These are phyloP conservation scores for Malurus leucopterus DNA, from an alignment of 2,797 vertebrate genomes.

Conservation along the genomic window DNA sequence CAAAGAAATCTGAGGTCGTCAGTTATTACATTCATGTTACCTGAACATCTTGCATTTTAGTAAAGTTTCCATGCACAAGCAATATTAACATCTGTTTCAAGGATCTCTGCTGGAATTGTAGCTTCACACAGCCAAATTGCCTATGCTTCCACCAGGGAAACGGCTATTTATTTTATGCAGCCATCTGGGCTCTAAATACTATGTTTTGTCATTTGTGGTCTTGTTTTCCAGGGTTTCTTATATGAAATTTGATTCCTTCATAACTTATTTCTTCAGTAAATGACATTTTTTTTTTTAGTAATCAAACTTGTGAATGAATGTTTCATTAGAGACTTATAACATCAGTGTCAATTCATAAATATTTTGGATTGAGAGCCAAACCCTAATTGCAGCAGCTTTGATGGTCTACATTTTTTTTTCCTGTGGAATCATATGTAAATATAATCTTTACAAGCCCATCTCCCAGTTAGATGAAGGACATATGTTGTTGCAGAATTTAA, in stretches of 20 bases:
- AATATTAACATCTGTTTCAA: conserved; percentile 81
- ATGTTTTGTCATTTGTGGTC: conserved; percentile 73
- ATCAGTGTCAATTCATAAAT: conserved; percentile 50
- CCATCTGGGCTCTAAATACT: conserved; percentile 79
- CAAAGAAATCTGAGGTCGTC: conserved; percentile 30
- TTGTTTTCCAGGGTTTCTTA: conserved; percentile 67
- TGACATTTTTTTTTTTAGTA: neutral
- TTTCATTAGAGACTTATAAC: conserved; percentile 37
- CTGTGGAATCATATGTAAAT: conserved; percentile 39
- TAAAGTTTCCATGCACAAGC: conserved; percentile 74
- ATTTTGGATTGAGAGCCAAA: conserved; percentile 47
- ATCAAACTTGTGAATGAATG: conserved; percentile 47
- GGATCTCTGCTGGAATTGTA: conserved; percentile 76
- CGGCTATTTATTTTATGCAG: conserved; percentile 79
- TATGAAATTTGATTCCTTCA: conserved; percentile 67
- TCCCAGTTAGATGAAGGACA: conserved; percentile 14
- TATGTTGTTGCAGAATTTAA: conserved; percentile 3
- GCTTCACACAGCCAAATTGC: conserved; percentile 79
- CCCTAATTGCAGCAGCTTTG: conserved; percentile 33
- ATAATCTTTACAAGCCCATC: conserved; percentile 1
- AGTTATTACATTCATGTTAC: conserved; percentile 60
- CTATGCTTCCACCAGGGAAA: conserved; percentile 75
- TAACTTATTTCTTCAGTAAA: conserved; percentile 59
- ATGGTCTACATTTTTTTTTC: conserved; percentile 16
- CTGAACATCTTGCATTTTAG: conserved; percentile 77